Conservation (phyloP, 2,888 invertebrate species). For the Rhopalosiphum nymphaeae region DNA sequence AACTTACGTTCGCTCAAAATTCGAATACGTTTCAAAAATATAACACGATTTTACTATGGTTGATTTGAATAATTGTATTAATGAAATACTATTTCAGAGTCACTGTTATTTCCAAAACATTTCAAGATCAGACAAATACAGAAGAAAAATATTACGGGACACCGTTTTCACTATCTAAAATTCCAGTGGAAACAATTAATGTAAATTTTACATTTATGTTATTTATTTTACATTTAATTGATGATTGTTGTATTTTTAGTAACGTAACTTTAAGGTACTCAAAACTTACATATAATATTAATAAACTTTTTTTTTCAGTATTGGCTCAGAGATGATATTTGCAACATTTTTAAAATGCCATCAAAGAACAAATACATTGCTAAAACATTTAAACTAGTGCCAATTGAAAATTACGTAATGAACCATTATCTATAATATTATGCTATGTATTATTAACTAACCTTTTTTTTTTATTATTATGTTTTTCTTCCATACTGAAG, state of each 20-base stretch:
- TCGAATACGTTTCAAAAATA: not conserved
- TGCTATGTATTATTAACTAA: not conserved
- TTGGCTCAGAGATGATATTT: constrained; percentile 79
- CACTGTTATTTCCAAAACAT: constrained; percentile 83
- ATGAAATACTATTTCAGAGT: constrained; percentile 71
- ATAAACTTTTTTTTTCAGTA: constrained; percentile 56
- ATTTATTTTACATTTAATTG: no score
- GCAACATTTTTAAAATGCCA: constrained; percentile 81
- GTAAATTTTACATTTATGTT: no score
- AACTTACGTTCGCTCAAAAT: not conserved
- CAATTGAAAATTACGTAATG: constrained; percentile 67
- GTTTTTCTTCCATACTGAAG: not conserved
- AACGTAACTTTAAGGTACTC: not conserved
- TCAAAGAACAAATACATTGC: constrained; percentile 93
- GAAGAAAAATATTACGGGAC: constrained; percentile 93
- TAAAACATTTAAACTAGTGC: constrained; percentile 79
- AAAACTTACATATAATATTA: not conserved
- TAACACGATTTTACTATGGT: not conserved
- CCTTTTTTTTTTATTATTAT: not conserved
- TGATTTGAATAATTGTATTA: not conserved
- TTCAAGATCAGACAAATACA: constrained; percentile 77
- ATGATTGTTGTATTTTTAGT: no score
- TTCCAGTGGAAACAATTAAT: constrained; percentile 77
- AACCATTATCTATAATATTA: not conserved
- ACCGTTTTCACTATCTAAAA: constrained; percentile 81